phyloP scores from a whole-genome alignment of 2,888 invertebrate genomes.

The Phorcus lineatus region DNA sequence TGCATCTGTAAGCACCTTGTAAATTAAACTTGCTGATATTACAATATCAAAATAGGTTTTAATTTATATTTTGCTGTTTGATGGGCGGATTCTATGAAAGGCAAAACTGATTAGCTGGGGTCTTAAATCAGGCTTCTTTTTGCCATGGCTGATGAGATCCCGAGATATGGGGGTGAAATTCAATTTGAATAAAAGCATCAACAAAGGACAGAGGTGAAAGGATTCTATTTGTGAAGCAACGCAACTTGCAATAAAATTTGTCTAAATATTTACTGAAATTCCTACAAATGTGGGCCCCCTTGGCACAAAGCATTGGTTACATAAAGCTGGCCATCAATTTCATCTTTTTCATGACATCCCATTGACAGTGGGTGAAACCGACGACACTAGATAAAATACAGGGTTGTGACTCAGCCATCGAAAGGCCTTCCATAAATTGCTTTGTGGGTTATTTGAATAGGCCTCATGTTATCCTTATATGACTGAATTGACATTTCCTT shows the following conservation, averaged over 20 bases:
- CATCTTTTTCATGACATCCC: conserved; percentile 29
- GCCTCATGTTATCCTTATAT: conserved; percentile 13
- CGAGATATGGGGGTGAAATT: conserved; percentile 21
- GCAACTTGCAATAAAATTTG: conserved; percentile 20
- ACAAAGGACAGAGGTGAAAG: conserved; percentile 14
- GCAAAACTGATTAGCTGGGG: not conserved
- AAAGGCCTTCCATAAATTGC: conserved; percentile 29
- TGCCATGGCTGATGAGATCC: not conserved
- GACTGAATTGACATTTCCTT: conserved; percentile 27
- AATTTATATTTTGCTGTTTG: conserved; percentile 16
- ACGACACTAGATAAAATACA: not conserved
- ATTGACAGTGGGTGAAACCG: conserved; percentile 24
- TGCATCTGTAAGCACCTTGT: not conserved
- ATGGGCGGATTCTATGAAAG: not conserved
- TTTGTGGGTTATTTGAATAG: conserved; percentile 24
- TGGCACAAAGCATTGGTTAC: conserved; percentile 21
- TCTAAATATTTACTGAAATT: conserved; percentile 24
- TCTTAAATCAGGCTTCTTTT: conserved; percentile 16
- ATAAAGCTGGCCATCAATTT: conserved; percentile 30
- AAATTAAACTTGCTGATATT: conserved; percentile 20
- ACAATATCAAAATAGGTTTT: conserved; percentile 23
- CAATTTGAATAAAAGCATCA: conserved; percentile 9
- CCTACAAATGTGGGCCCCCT: conserved; percentile 18
- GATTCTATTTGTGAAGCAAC: conserved; percentile 20
- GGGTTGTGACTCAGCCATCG: conserved; percentile 16